Evolutionary conservation across 2,888 invertebrate species (phyloP), one percentile per base, ranked within the genome.

Genomic region (Luperina nickerlii): DNA sequence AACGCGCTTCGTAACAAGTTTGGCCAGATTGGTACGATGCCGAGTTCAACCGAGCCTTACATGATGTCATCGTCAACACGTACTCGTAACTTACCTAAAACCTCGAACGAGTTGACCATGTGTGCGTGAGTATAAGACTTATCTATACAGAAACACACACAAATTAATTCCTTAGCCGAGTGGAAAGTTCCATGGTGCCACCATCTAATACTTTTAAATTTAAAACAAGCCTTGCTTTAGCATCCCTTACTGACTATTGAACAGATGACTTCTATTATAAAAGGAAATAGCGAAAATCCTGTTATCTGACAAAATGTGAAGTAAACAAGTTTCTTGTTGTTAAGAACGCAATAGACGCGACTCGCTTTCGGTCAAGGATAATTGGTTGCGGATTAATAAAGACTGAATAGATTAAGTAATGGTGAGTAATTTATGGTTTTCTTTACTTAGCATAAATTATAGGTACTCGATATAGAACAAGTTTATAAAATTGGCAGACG

Each of bases 291-390:
- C 79, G 66, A 83, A 86, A 90, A 91, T 90, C 88, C 92, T 89
- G 90, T 92, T 92, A 92, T 86, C 77, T 82, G 76, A 57, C 13
- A 76, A 85, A 75, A 78, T n/a, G 27, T 83, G 72, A 63, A 62
- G 88, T 89, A 90, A 92, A 92, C 90, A 91, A 90, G 91, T 91
- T 91, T 89, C 76, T 91, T 91, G 81, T 90, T 78, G 42, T 24
- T 79, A 81, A 77, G 57, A 79, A 87, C 83, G 82, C 78, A 87
- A 88, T 87, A 88, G 81, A 88, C 66, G 91, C 88, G 89, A 88
- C 90, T 89, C 86, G 85, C 90, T 91, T 90, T 92, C 92, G 93
- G 92, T 93, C 94, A 94, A 94, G 93, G 94, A 91, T 92, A 90
- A 88, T 85, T 84, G 86, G 76, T 69, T 81, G 86, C 82, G 81